A percentile compares a stretch with the other conserved stretches of the same genome.
Evolutionary conservation across 2,888 invertebrate genomes (phyloP).

Genomic region (Caenorhabditis sp.): DNA sequence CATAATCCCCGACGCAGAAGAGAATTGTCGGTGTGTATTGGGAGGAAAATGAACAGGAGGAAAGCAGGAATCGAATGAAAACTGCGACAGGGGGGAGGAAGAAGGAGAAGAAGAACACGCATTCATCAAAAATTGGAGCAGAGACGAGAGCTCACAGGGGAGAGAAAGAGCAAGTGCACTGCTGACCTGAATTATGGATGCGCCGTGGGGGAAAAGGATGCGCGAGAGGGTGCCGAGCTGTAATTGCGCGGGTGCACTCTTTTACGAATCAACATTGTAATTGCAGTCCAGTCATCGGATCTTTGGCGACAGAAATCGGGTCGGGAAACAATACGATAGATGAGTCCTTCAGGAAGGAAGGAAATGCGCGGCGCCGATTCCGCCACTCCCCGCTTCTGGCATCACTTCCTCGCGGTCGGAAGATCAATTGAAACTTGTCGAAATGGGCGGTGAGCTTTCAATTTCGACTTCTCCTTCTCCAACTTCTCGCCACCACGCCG

Average conservation of each 20-base stretch:
- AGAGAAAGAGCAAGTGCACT: slow-evolving; percentile 24
- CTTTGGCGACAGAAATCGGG: not conserved
- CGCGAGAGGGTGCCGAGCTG: slow-evolving; percentile 12
- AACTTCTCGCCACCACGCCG: too few species aligned
- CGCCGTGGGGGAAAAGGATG: slow-evolving; percentile 22
- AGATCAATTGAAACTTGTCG: slow-evolving; percentile 37
- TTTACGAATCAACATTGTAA: not conserved
- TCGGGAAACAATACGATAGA: slow-evolving; percentile 21
- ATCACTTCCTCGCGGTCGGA: slow-evolving; percentile 21
- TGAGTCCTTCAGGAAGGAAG: not conserved
- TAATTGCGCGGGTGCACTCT: slow-evolving; percentile 24
- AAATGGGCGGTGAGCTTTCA: slow-evolving; percentile 23
- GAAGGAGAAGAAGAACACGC: slow-evolving; percentile 35
- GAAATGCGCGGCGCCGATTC: too few species aligned
- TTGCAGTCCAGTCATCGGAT: not conserved
- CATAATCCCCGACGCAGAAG: slow-evolving; percentile 40
- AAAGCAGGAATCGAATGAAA: too few species aligned
- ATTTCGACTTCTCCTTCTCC: slow-evolving; percentile 29
- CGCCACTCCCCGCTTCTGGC: slow-evolving; percentile 12
- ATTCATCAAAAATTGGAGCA: slow-evolving; percentile 46
- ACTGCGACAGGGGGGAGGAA: slow-evolving; percentile 18
- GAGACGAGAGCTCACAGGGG: slow-evolving; percentile 15
- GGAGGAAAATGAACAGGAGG: not conserved
- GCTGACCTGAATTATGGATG: slow-evolving; percentile 59
- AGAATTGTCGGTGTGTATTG: slow-evolving; percentile 5